These are phyloP conservation scores for Octodon degus DNA, from an alignment of 2,113 vertebrate species.

Conservation along the genomic window DNA sequence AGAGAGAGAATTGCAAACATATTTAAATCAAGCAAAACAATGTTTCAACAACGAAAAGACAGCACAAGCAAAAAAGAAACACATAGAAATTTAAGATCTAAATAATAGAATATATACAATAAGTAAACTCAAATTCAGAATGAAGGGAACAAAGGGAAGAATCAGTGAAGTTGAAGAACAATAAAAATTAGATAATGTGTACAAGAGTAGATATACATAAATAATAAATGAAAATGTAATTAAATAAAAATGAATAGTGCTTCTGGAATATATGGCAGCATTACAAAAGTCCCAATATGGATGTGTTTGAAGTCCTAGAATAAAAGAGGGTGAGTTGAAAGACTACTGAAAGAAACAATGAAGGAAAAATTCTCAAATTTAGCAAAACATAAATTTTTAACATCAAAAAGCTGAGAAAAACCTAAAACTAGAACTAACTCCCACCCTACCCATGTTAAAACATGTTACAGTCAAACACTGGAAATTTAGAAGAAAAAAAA, in stretches of 20 bases:
- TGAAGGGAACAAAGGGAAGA: neutral
- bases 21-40: slow-evolving; percentile 18
- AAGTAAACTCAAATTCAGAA: neutral
- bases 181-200: neutral
- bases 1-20: slow-evolving; percentile 11
- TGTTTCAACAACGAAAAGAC: neutral
- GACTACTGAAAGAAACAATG: neutral
- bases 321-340: neutral
- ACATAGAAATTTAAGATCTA: slow-evolving; percentile 21
- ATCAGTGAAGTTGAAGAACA: neutral
- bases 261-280: neutral
- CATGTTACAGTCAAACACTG: neutral
- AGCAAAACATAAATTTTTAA: slow-evolving; percentile 3
- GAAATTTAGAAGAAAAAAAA: slow-evolving; percentile 16
- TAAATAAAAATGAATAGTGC: neutral
- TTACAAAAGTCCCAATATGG: slow-evolving; percentile 7
- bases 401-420: slow-evolving; percentile 43
- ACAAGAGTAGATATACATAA: neutral
- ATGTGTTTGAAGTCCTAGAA: neutral
- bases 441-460: neutral
- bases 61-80: neutral
- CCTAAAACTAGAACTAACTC: neutral
- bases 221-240: neutral
- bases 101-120: neutral
- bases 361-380: neutral